phyloP scores from a whole-genome alignment of 2,113 vertebrate genomes.

The Baryphthengus martii region DNA sequence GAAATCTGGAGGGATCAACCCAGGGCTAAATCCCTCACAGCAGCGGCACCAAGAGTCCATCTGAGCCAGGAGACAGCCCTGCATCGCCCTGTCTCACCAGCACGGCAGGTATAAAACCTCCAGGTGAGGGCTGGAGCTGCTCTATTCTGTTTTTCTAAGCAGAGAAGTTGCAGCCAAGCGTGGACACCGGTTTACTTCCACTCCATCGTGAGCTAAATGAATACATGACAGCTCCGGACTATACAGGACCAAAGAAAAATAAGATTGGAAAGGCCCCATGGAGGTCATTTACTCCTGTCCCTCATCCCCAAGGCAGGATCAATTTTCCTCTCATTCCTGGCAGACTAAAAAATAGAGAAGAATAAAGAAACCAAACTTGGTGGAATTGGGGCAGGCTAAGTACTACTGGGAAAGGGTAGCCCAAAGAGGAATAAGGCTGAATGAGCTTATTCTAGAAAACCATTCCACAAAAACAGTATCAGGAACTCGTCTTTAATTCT shows the following conservation, averaged over 20 bases:
- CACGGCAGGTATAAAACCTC: neutral
- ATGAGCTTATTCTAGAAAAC: neutral
- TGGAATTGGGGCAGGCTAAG: neutral
- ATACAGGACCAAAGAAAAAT: neutral
- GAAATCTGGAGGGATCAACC: neutral
- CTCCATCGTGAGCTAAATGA: fast-evolving
- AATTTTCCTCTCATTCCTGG: neutral
- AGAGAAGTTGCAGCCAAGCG: neutral
- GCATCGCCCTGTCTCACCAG: neutral
- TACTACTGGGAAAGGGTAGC: neutral
- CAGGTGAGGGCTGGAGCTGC: fast-evolving
- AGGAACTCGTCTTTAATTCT: neutral
- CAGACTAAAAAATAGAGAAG: neutral
- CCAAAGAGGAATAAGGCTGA: neutral
- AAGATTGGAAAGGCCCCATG: neutral
- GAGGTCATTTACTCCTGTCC: neutral
- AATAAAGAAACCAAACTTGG: neutral
- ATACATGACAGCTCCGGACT: neutral
- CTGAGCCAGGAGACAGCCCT: neutral
- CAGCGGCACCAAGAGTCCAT: neutral
- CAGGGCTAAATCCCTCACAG: neutral
- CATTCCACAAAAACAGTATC: neutral
- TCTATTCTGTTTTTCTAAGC: neutral
- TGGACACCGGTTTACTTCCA: neutral
- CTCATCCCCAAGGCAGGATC: neutral